phyloP scores from a whole-genome alignment of 2,113 vertebrate species.

The Eidolon helvum region DNA sequence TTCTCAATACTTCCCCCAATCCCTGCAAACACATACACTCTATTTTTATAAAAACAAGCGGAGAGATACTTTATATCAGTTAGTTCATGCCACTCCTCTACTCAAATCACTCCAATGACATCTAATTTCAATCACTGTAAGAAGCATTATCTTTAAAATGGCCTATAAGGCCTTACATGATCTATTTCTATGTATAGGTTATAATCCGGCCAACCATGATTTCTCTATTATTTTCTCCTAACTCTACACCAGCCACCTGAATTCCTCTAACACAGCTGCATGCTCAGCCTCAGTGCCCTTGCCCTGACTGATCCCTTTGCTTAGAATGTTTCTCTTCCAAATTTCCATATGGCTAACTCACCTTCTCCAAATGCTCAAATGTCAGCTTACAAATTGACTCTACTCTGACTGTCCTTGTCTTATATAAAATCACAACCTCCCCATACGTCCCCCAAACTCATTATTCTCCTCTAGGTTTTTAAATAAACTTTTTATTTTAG shows the following conservation, averaged over 20 bases:
- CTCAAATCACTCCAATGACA: neutral
- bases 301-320: neutral
- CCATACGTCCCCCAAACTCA: no score
- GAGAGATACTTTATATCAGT: neutral
- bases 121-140: neutral
- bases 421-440: neutral
- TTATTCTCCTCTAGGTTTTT: neutral
- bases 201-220: neutral
- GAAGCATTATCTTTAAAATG: neutral
- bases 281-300: neutral
- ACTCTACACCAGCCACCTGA: neutral
- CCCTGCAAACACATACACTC: neutral
- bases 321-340: neutral
- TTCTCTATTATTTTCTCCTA: neutral
- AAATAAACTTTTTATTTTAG: neutral
- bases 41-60: neutral
- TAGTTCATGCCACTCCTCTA: neutral
- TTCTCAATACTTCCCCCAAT: neutral
- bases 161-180: neutral
- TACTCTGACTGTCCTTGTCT: neutral
- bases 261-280: neutral
- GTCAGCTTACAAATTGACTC: neutral
- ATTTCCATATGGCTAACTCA: neutral
- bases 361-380: neutral
- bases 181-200: neutral